These are phyloP conservation scores for Creontiades dilutus DNA, from an alignment of 2,888 invertebrate genomes.

Conservation along the genomic window DNA sequence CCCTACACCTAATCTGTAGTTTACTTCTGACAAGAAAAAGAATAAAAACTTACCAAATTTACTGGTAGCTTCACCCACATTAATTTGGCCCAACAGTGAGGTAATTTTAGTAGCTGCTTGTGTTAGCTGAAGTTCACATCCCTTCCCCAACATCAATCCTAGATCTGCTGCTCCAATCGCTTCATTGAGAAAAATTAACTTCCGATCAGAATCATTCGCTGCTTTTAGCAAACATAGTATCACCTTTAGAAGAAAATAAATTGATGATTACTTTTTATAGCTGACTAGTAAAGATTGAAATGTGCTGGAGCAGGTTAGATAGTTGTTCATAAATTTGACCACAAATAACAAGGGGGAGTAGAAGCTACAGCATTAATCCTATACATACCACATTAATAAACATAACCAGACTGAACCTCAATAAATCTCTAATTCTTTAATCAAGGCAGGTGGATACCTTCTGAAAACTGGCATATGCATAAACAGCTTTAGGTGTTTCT, in stretches of 20 bases:
- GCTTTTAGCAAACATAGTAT: conserved; percentile 45
- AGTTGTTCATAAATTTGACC: no score
- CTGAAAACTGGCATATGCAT: conserved; percentile 82
- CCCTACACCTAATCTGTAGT: no score
- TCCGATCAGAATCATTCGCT: background rate
- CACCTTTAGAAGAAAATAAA: conserved; percentile 18
- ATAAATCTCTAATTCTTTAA: no score
- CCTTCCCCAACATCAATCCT: conserved; percentile 87
- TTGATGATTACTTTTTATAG: no score
- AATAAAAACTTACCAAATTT: no score
- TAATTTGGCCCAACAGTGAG: background rate
- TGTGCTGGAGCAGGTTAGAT: no score
- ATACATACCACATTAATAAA: no score
- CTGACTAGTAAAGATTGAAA: no score
- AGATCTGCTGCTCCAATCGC: conserved; percentile 84
- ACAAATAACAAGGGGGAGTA: no score
- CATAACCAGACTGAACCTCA: no score
- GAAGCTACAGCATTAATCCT: no score
- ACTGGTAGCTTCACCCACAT: background rate
- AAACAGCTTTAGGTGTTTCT: conserved; percentile 82
- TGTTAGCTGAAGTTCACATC: conserved; percentile 78
- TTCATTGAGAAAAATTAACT: conserved; percentile 77
- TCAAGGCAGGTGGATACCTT: conserved; percentile 79
- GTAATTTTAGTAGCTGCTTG: conserved; percentile 79
- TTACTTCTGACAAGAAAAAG: no score